Conservation (phyloP, 2,797 vertebrate species). For the Pygocentrus nattereri region DNA sequence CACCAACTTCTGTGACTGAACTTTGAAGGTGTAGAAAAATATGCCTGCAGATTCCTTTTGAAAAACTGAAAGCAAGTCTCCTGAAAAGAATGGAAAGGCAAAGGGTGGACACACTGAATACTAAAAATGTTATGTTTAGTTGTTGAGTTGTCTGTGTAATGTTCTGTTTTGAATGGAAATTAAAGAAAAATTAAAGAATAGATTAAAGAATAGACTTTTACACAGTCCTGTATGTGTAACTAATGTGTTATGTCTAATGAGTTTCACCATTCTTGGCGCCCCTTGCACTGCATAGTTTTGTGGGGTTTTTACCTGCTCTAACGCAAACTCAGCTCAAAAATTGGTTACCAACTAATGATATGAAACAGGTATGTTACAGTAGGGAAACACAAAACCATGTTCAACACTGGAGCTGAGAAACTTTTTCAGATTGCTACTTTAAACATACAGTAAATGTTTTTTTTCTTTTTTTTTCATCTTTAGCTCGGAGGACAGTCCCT, state of each 20-base stretch:
- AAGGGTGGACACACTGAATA: too few relatives aligned
- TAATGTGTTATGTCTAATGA: not conserved
- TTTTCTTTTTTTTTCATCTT: not conserved
- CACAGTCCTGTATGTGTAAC: too few relatives aligned
- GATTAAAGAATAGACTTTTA: too few relatives aligned
- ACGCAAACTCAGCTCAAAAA: not conserved
- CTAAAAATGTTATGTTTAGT: too few relatives aligned
- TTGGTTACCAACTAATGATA: not conserved
- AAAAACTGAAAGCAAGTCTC: too few relatives aligned
- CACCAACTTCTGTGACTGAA: too few relatives aligned
- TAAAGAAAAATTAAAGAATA: too few relatives aligned
- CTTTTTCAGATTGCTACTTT: not conserved
- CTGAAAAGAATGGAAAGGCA: too few relatives aligned
- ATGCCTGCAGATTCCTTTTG: too few relatives aligned
- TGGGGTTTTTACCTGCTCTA: not conserved
- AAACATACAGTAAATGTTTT: not conserved
- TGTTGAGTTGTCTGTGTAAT: too few relatives aligned
- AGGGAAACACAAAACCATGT: not conserved
- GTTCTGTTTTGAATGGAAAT: too few relatives aligned
- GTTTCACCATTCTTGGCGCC: not conserved
- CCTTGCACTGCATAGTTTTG: not conserved
- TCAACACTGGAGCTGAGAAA: not conserved
- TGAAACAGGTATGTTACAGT: not conserved
- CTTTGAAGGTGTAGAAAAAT: too few relatives aligned
- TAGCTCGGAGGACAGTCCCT: conserved; percentile 5